phyloP scores from a whole-genome alignment of 2,888 invertebrate genomes.

The Drosophila suboccidentalis region DNA sequence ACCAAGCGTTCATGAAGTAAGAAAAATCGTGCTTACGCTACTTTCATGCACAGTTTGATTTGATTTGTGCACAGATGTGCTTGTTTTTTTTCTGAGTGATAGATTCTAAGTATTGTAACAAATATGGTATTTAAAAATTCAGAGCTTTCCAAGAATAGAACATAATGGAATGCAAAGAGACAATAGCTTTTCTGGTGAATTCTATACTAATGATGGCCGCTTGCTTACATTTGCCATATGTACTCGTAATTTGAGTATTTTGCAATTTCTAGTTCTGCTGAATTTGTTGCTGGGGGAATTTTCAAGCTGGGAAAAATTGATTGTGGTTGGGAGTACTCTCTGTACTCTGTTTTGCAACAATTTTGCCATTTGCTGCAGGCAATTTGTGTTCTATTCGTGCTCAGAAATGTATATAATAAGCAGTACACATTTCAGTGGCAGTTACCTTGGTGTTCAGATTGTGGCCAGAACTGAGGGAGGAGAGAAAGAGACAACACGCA shows the following conservation, averaged over 20 bases:
- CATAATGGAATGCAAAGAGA: background rate
- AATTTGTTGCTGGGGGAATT: slow-evolving; percentile 7
- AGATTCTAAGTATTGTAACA: slow-evolving; percentile 10
- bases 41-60: too few relatives aligned
- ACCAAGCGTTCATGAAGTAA: too few relatives aligned
- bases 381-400: slow-evolving; percentile 17
- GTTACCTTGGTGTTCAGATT: slow-evolving; percentile 10
- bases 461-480: background rate
- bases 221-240: slow-evolving; percentile 1
- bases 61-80: too few relatives aligned
- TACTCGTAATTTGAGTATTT: slow-evolving; percentile 6
- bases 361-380: slow-evolving; percentile 29
- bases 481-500: slow-evolving; percentile 2
- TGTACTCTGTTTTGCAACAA: slow-evolving; percentile 4
- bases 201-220: background rate
- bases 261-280: background rate
- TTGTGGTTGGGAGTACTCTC: background rate
- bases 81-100: too few relatives aligned
- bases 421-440: slow-evolving; percentile 26
- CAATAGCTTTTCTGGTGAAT: background rate
- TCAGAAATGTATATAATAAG: slow-evolving; percentile 25
- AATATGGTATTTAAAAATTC: slow-evolving; percentile 13
- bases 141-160: background rate
- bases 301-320: slow-evolving; percentile 19
- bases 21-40: too few relatives aligned